These are phyloP conservation scores for Sebastolobus altivelis DNA, from an alignment of 2,797 vertebrate species.

Conservation along the genomic window DNA sequence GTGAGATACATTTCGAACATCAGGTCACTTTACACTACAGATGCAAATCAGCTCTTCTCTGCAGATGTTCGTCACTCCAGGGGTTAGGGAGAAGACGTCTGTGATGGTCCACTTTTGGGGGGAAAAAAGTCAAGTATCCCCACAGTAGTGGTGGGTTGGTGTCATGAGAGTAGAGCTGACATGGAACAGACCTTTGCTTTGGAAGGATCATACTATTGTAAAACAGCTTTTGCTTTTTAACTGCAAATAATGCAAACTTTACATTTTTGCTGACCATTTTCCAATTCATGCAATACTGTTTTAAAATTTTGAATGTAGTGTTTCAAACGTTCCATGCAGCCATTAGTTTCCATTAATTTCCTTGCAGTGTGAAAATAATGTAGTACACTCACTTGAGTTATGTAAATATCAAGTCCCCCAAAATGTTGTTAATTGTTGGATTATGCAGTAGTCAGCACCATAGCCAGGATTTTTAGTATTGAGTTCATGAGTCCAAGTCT, in stretches of 20 bases:
- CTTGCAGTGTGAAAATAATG: background rate
- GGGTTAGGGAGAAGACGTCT: background rate
- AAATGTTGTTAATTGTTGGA: background rate
- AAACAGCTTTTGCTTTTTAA: background rate
- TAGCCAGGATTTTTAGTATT: too few species aligned
- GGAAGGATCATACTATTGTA: too few species aligned
- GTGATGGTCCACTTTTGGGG: background rate
- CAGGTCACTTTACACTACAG: background rate
- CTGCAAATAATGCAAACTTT: background rate
- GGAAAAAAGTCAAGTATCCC: too few species aligned
- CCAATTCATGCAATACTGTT: background rate
- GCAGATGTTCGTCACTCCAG: constrained; percentile 33
- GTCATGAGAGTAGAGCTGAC: background rate
- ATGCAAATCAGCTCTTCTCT: constrained; percentile 32
- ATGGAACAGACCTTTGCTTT: background rate
- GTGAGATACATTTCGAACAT: constrained; percentile 1
- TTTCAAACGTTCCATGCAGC: background rate
- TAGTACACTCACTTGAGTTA: background rate
- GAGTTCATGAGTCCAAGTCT: background rate
- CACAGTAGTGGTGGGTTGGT: too few species aligned
- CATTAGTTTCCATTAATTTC: background rate
- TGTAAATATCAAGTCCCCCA: background rate
- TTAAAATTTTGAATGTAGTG: background rate
- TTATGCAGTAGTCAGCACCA: background rate
- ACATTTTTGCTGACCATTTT: background rate